phyloP scores from a whole-genome alignment of 2,797 vertebrate genomes.

The Xenentodon cancila region DNA sequence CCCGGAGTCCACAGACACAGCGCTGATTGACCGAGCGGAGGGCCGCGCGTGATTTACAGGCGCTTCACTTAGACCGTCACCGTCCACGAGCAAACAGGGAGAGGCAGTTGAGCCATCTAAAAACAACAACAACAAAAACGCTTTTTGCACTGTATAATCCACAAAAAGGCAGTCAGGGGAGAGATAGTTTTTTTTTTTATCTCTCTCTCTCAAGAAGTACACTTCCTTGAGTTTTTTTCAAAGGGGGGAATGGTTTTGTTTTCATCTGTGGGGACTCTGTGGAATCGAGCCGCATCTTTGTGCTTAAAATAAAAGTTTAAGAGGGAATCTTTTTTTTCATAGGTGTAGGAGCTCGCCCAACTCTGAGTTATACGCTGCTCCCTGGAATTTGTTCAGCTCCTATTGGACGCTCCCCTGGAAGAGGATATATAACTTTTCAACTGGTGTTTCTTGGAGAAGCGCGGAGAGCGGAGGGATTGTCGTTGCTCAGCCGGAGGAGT shows the following conservation, averaged over 20 bases:
- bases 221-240: constrained; percentile 39
- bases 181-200: constrained; percentile 11
- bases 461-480: constrained; percentile 50
- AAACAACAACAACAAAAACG: constrained; percentile 17
- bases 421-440: constrained; percentile 70
- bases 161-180: constrained; percentile 5
- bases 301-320: constrained; percentile 72
- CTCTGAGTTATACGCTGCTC: constrained; percentile 12
- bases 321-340: constrained; percentile 32
- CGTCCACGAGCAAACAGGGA: constrained; percentile 28
- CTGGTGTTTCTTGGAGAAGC: constrained; percentile 33
- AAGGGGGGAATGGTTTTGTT: constrained; percentile 29
- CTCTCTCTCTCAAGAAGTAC: constrained; percentile 25
- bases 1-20: constrained; percentile 74
- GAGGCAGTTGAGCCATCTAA: constrained; percentile 20
- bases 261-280: constrained; percentile 27
- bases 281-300: constrained; percentile 41
- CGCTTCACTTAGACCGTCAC: constrained; percentile 48
- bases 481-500: constrained; percentile 40
- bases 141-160: constrained; percentile 43
- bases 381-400: constrained; percentile 26
- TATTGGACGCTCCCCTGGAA: constrained; percentile 28
- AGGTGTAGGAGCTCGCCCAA: constrained; percentile 33
- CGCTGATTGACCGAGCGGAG: constrained; percentile 68
- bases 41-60: constrained; percentile 55